Evolutionary conservation across 2,888 invertebrate species (phyloP).

Genomic region (Euphydryas editha): DNA sequence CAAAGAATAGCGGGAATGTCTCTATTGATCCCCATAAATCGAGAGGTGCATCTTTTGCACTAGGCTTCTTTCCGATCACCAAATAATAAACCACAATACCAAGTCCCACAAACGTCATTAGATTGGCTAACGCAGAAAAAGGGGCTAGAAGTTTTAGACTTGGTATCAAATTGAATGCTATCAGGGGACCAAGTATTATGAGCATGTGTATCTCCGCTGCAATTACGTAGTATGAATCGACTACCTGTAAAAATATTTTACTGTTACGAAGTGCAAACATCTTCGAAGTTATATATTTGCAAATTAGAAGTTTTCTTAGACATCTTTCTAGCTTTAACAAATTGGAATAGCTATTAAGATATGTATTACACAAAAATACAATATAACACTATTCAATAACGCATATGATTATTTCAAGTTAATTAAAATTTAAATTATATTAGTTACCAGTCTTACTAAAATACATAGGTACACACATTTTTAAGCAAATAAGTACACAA

Average conservation of each 20-base stretch:
- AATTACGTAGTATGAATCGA: constrained; percentile 69
- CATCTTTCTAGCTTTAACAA: no score
- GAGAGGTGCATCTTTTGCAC: constrained; percentile 49
- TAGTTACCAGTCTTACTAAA: no score
- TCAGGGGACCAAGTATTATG: constrained; percentile 86
- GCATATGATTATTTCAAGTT: no score
- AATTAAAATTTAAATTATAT: no score
- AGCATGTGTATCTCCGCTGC: constrained; percentile 85
- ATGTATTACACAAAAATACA: no score
- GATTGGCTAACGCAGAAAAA: constrained; percentile 92
- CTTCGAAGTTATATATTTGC: background rate
- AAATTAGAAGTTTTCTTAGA: no score
- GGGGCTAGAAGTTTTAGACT: constrained; percentile 92
- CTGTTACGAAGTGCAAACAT: background rate
- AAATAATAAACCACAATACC: constrained; percentile 89
- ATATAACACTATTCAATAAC: no score
- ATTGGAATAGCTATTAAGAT: no score
- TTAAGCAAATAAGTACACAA: no score
- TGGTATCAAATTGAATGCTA: constrained; percentile 88
- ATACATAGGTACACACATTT: no score
- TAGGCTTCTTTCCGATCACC: constrained; percentile 74
- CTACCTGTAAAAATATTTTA: constrained; percentile 62
- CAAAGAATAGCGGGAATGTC: constrained; percentile 91
- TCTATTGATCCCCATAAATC: constrained; percentile 67
- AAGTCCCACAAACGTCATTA: constrained; percentile 90